These are phyloP conservation scores for Threskiornis aethiopicus DNA, from an alignment of 2,797 vertebrate genomes.

Conservation along the genomic window DNA sequence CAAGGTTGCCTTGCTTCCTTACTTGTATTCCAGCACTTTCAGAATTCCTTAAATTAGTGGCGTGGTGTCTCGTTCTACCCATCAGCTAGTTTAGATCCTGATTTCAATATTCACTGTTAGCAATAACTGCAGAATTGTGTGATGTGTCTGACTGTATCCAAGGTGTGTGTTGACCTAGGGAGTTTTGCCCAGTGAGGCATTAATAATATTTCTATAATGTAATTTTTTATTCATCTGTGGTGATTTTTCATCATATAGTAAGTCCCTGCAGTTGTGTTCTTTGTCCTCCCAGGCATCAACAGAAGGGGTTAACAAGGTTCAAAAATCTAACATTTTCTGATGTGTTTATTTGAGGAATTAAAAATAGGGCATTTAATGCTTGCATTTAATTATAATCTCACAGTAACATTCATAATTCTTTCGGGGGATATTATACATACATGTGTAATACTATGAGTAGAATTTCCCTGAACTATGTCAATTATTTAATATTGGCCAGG, in stretches of 20 bases:
- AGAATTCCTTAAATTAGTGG: background rate
- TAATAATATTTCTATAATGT: background rate
- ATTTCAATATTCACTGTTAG: background rate
- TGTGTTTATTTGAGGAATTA: background rate
- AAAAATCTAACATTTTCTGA: background rate
- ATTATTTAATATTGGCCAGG: conserved; percentile 6
- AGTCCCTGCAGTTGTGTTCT: background rate
- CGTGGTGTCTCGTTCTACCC: fast-evolving
- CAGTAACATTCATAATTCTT: background rate
- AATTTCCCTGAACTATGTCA: background rate
- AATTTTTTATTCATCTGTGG: background rate
- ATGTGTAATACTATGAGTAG: background rate
- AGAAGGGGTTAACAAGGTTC: background rate
- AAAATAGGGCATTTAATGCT: background rate
- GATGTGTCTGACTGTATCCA: background rate
- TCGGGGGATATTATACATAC: background rate
- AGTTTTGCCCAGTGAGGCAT: background rate
- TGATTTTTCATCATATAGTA: background rate
- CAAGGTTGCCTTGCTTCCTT: background rate
- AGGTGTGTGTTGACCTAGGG: background rate
- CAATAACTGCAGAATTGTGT: background rate
- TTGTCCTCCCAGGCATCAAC: background rate
- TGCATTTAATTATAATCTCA: background rate
- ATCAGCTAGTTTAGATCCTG: background rate
- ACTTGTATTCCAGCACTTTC: background rate